Evolutionary conservation across 2,888 invertebrate species (phyloP).

Genomic region (Apotomis turbidana): DNA sequence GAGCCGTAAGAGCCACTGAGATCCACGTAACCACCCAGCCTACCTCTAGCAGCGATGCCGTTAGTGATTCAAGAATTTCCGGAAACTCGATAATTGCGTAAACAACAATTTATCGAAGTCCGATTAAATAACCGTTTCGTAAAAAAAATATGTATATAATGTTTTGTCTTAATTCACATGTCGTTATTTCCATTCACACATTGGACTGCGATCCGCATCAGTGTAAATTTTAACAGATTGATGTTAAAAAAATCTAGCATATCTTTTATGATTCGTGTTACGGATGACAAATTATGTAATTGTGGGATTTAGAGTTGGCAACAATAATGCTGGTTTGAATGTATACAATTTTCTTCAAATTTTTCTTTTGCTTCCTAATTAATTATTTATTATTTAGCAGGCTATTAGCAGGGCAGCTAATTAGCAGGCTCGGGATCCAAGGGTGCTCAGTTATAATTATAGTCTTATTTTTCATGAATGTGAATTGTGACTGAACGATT

Average conservation of each 20-base stretch:
- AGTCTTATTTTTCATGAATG: too few relatives aligned
- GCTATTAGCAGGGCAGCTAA: too few relatives aligned
- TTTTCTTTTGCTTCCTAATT: too few relatives aligned
- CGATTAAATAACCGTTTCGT: conserved; percentile 51
- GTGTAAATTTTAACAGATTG: conserved; percentile 17
- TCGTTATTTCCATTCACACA: conserved; percentile 25
- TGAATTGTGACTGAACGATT: too few relatives aligned
- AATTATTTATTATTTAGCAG: too few relatives aligned
- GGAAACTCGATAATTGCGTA: conserved; percentile 66
- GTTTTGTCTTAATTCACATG: conserved; percentile 46
- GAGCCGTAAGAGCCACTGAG: background rate
- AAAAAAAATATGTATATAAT: conserved; percentile 50
- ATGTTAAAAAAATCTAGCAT: conserved; percentile 4
- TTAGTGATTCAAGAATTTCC: conserved; percentile 70
- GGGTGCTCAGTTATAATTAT: too few relatives aligned
- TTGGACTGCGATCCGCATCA: background rate
- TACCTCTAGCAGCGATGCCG: conserved; percentile 55
- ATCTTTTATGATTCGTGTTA: background rate
- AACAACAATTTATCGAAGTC: conserved; percentile 57
- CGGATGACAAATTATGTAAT: too few relatives aligned
- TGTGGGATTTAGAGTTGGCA: too few relatives aligned
- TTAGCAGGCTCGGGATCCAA: too few relatives aligned
- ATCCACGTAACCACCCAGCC: conserved; percentile 47
- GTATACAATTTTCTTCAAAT: too few relatives aligned
- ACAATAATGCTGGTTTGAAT: too few relatives aligned